These are phyloP conservation scores for Callinectes sapidus DNA, from an alignment of 2,888 invertebrate genomes.

Conservation along the genomic window DNA sequence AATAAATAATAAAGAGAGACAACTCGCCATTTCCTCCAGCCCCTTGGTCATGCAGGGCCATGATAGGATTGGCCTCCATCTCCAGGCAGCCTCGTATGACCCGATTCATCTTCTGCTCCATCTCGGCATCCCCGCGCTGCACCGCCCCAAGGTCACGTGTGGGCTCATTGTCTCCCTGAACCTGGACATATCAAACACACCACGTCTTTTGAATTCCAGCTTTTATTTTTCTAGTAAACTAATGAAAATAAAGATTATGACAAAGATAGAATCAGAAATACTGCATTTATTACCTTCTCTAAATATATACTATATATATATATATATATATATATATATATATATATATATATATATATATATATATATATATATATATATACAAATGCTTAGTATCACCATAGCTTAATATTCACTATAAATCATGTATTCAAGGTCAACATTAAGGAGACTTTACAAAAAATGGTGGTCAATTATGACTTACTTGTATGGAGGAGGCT, in stretches of 20 bases:
- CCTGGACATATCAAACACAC: conserved; percentile 75
- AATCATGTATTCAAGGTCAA: neutral
- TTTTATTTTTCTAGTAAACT: no score
- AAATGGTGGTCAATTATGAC: neutral
- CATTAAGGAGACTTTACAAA: neutral
- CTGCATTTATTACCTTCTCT: no score
- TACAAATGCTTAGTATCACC: neutral
- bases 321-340: no score
- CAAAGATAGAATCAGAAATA: no score
- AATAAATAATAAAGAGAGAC: no score
- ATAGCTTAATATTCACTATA: neutral
- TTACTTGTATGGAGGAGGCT: conserved; percentile 91
- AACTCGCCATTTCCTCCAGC: conserved; percentile 92
- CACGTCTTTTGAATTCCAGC: neutral
- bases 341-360: no score
- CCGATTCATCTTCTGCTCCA: conserved; percentile 98
- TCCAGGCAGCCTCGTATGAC: conserved; percentile 95
- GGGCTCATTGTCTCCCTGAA: conserved; percentile 90
- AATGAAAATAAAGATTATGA: no score
- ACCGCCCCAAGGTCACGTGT: conserved; percentile 97
- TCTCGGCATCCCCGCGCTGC: conserved; percentile 96
- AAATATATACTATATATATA: no score
- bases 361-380: no score
- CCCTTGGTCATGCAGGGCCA: conserved; percentile 98
- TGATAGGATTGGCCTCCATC: conserved; percentile 89